These are phyloP conservation scores for Chrysoperla carnea DNA, from an alignment of 1,140 invertebrate genomes.

Conservation along the genomic window DNA sequence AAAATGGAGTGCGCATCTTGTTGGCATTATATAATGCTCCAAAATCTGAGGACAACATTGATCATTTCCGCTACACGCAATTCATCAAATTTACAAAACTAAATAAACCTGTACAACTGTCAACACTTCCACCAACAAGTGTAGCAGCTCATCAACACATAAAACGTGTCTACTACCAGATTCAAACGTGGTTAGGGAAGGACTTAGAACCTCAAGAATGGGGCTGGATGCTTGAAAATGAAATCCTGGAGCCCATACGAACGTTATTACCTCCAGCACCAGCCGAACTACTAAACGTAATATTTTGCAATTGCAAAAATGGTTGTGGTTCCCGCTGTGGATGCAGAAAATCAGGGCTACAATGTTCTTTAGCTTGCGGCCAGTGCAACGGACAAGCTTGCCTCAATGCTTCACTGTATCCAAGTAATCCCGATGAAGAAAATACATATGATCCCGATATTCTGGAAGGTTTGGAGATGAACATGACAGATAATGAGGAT, in stretches of 20 bases:
- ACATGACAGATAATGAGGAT: conserved; percentile 3
- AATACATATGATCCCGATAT: too few species aligned
- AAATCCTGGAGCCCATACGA: conserved; percentile 16
- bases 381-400: conserved; percentile 12
- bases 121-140: conserved; percentile 11
- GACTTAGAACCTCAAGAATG: conserved; percentile 20
- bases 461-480: conserved; percentile 14
- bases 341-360: conserved; percentile 16
- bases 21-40: conserved; percentile 17
- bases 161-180: conserved; percentile 22
- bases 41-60: conserved; percentile 13
- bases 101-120: conserved; percentile 6
- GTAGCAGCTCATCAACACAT: conserved; percentile 19
- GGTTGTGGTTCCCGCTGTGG: conserved; percentile 11
- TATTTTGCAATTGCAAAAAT: conserved; percentile 16
- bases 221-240: conserved; percentile 16
- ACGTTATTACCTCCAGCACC: conserved; percentile 16
- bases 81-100: conserved; percentile 3
- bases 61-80: neutral
- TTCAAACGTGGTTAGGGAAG: conserved; percentile 22
- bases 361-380: conserved; percentile 16
- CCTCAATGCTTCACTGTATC: conserved; percentile 12
- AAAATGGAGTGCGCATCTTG: conserved; percentile 14
- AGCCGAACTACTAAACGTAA: conserved; percentile 14
- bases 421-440: conserved; percentile 11